Base-by-base conservation (phyloP, 2,797 vertebrate genomes). In the Cacajao melanocephalus region DNA sequence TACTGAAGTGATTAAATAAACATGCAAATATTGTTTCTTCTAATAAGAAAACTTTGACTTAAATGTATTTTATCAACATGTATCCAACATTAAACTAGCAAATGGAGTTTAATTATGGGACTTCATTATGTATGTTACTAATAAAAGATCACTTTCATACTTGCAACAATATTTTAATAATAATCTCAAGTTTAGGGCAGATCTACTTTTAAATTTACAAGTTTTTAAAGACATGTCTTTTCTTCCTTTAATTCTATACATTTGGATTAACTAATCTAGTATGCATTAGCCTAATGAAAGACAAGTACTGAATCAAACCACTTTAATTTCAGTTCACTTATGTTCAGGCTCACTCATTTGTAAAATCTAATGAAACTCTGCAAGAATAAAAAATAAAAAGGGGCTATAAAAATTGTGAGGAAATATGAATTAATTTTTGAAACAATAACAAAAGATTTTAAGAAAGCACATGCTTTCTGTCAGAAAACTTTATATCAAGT, bases 301-400 rank as follows among this genome's bases (percentile, higher is more conserved):
- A 84, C 58, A 95, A 97, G 79, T 78, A 58, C 17, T 93, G 92
- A 97, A 79, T 97, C 55, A 96, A 96, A 90, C 57, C 57, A 93
- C 75, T 94, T 96, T 96, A 41, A 78, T 92, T 92, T 90, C 92
- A 90, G 67, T 88, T 97, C 94, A 96, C 48, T 97, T 96, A 79
- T 73, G 97, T 88, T 48, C 24, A 46, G 72, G 1, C 24, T 48
- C 70, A 87, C 57, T 96, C 93, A 94, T 96, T 96, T 96, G 85
- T 95, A 86, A 94, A 96, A 97, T 90, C 78, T 97, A 96, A 97
- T 95, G 82, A 94, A 96, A 97, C 17, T 30, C 46, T 75, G 57
- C 33, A 95, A 50, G 55, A 93, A 90, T 94, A 76, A 94, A 17
- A 96, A 86, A 39, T 70, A 36, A 93, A 48, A 86, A 94, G 20